Evolutionary conservation across 2,888 invertebrate genomes (phyloP).

Genomic region (Perithous albicinctus): DNA sequence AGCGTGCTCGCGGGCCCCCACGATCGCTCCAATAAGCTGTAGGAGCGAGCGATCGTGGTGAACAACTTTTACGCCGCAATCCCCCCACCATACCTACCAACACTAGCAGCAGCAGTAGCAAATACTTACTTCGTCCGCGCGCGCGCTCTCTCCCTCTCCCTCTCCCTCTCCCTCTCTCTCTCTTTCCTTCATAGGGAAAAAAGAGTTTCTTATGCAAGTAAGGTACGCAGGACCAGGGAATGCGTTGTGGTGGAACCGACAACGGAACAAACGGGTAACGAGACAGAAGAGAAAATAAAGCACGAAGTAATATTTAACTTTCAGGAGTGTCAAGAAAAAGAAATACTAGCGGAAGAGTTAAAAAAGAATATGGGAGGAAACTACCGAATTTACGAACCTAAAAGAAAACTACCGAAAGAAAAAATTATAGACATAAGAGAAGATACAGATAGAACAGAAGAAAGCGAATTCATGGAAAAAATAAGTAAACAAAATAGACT

Average conservation of each 20-base stretch:
- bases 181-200: not conserved
- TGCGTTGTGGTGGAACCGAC: slow-evolving; percentile 47
- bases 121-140: no score
- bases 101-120: no score
- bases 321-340: slow-evolving; percentile 29
- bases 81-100: no score
- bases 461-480: slow-evolving; percentile 42
- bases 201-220: not conserved
- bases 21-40: no score
- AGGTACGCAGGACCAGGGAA: slow-evolving; percentile 12
- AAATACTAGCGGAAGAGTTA: slow-evolving; percentile 40
- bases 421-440: slow-evolving; percentile 58
- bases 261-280: slow-evolving; percentile 48
- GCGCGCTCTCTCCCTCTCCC: no score
- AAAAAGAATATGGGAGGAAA: slow-evolving; percentile 46
- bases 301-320: slow-evolving; percentile 55
- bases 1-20: no score
- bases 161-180: no score
- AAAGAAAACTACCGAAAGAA: slow-evolving; percentile 45
- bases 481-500: slow-evolving; percentile 50
- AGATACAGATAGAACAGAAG: slow-evolving; percentile 29
- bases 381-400: slow-evolving; percentile 48
- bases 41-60: no score
- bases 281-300: slow-evolving; percentile 47
- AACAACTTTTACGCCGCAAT: no score